Base-by-base conservation (phyloP, 2,113 vertebrate species). In the Tringa solitaria region DNA sequence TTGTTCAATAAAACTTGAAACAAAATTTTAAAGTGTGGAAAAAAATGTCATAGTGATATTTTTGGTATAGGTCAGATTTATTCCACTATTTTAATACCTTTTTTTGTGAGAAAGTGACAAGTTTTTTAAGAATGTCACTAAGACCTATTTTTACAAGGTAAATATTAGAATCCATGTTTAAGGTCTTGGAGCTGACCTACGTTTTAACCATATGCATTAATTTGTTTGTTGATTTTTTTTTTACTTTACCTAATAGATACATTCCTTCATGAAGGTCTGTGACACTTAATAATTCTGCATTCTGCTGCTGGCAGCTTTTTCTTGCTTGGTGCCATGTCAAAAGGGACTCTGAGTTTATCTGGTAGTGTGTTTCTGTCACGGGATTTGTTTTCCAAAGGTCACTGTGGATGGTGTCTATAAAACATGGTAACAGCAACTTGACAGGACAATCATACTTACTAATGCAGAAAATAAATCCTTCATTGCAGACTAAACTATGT, bases 281-380 rank as follows among this genome's bases (percentile, higher is more conserved):
- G 59, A 99, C 96, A 90, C 99, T 99, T 96, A 99, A 76, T 87
- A 99, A 98, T 74, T 99, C 99, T 0, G 98, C 98, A 9, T 97
- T 95, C 95, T 99, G 99, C 82, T 99, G 99, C 68, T 98, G 98
- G 95, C 99, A 99, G 97, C 99, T 99, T 97, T 97, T 98, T 92
- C 98, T 98, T n/a, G 99, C 99, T 97, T 99, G 99, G 48, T 99
- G 96, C 99, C 99, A 99, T 2, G 98, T 99, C 93, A 99, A 68
- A 60, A 98, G 98, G 0, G 99, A 98, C 53, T 98, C 96, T 33
- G 79, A 75, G 51, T 99, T 99, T 93, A 99, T 98, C 96, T 99
- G 99, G 95, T 99, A 99, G 59, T 84, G 85, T 21, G 98, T 98
- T 73, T 97, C 97, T 7, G 99, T 99, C 88, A 99, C 93, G 5